Base-by-base conservation (phyloP, 2,797 vertebrate genomes). In the Enteromius thamalakanensis region DNA sequence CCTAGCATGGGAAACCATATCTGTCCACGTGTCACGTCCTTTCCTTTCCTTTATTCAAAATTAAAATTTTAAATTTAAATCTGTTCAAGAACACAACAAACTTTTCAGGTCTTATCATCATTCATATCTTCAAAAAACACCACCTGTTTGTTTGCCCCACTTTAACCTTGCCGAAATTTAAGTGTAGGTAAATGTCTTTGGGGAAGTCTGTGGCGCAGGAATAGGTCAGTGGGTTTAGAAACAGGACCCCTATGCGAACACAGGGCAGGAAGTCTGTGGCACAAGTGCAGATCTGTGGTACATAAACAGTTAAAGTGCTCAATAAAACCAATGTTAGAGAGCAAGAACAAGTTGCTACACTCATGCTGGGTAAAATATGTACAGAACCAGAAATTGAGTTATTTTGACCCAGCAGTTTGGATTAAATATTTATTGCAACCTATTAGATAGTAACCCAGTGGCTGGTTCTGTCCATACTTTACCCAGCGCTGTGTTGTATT, bases 261-360 rank as follows among this genome's bases (percentile, higher is more conserved):
- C 23, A 15, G 85, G 83, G 72, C 87, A 87, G 85, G 89, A 87
- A 89, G 86, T 75, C 71, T 60, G 58, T 29, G 58, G 74, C 79
- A 76, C 68, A 79, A 81, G 76, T 78, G 60, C 72, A 72, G 15
- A 64, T 62, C 47, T 74, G 84, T 76, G 60, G 83, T 89, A 88
- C 83, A 90, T 88, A 90, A 89, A 89, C 86, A 82, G 58, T 67
- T 85, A 81, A 82, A 81, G 67, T 29, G 47, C 64, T 82, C 79
- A 79, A 37, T 74, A 45, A 58, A 78, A 23, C 47, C 51, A 12
- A 51, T 53, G 7, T 53, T 23, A 15, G 12, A 71, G 37, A 71
- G 53, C 12, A 19, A 15, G n/a, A 32, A n/a, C 47, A 53, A 21
- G 21, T 74, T 49, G 32, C 29, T 14, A 45, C 42, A 11, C 11